Evolutionary conservation across 2,797 vertebrate species (phyloP).

Genomic region (Acanthiza pusilla): DNA sequence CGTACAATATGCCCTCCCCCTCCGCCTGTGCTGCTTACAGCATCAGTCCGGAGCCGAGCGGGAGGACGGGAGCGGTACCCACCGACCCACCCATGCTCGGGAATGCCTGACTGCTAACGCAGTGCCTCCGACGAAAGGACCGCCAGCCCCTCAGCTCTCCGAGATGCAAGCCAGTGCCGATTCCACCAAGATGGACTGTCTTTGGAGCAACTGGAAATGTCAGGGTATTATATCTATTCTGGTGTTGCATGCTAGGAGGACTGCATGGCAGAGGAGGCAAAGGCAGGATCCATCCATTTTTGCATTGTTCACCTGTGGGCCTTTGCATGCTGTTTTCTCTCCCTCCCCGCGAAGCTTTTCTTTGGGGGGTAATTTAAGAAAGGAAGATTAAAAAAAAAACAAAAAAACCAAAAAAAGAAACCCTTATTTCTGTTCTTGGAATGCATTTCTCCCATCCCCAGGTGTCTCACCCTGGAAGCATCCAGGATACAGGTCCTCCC

Average conservation of each 20-base stretch:
- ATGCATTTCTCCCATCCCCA: not conserved
- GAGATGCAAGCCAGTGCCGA: conserved; percentile 94
- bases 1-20: conserved; percentile 78
- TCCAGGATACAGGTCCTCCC: conserved; percentile 24
- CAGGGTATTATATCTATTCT: conserved; percentile 87
- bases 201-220: conserved; percentile 97
- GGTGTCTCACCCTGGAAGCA: conserved; percentile 26
- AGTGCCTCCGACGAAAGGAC: conserved; percentile 41
- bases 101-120: conserved; percentile 79
- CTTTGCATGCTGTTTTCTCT: conserved; percentile 64
- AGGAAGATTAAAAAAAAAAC: not conserved
- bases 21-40: conserved; percentile 73
- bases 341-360: conserved; percentile 26
- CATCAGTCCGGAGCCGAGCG: conserved; percentile 81
- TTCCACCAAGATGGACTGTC: conserved; percentile 91
- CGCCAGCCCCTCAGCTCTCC: conserved; percentile 37
- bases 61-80: conserved; percentile 75
- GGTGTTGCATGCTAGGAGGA: conserved; percentile 70
- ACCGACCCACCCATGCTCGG: conserved; percentile 80
- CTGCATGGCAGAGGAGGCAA: conserved; percentile 60
- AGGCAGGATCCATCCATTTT: conserved; percentile 66
- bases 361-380: conserved; percentile 30
- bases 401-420: not conserved
- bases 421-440: not conserved
- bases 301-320: conserved; percentile 71